Conservation (phyloP, 2,888 invertebrate species). For the Epistrophella euchroma region DNA sequence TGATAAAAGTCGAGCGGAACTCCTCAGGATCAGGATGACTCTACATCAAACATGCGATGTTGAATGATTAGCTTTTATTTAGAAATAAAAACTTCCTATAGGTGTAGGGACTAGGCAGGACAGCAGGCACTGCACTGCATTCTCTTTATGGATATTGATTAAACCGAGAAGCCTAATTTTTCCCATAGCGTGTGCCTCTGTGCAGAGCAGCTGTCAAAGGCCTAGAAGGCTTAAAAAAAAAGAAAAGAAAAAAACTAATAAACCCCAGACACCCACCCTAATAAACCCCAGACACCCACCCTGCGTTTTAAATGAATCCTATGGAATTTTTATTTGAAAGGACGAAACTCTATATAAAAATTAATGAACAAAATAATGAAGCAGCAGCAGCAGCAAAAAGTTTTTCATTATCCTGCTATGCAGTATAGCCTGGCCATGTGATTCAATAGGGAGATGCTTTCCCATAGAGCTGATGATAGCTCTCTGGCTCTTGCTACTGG, state of each 20-base stretch:
- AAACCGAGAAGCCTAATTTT: conserved; percentile 74
- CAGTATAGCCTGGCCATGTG: conserved; percentile 37
- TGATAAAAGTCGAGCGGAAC: conserved; percentile 34
- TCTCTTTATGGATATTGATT: conserved; percentile 60
- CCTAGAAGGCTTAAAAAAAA: conserved; percentile 1
- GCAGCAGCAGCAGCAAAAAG: conserved; percentile 54
- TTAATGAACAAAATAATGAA: conserved; percentile 56
- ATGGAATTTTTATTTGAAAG: conserved; percentile 25
- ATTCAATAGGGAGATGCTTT: conserved; percentile 54
- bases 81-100: neutral
- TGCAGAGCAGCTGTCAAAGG: conserved; percentile 52
- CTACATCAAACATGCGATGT: conserved; percentile 57
- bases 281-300: conserved; percentile 39
- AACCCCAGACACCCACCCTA: conserved; percentile 35
- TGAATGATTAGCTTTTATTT: conserved; percentile 57
- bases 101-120: neutral
- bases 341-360: conserved; percentile 48
- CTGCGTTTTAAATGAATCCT: conserved; percentile 18
- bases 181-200: conserved; percentile 28
- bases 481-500: conserved; percentile 3
- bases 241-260: neutral
- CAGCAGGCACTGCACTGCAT: neutral
- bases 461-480: conserved; percentile 23
- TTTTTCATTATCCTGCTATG: conserved; percentile 71
- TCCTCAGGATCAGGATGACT: conserved; percentile 40